A percentile compares a stretch with the other conserved stretches of the same genome.
Evolutionary conservation across 2,113 vertebrate species (phyloP).

Genomic region (Stegastes partitus): DNA sequence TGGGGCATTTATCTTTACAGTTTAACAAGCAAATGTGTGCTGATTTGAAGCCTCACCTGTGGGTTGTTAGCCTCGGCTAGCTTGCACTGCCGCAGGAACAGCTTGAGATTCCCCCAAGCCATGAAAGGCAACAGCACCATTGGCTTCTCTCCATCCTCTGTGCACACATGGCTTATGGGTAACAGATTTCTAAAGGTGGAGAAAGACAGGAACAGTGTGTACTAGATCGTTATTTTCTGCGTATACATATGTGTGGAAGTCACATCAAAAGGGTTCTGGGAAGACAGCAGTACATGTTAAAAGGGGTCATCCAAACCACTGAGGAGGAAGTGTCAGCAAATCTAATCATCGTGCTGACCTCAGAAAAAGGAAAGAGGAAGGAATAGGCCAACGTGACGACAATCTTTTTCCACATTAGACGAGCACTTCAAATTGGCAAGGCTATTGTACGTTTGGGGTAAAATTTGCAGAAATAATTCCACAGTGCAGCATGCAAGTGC

Average conservation of each 20-base stretch:
- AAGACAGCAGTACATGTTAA: background rate
- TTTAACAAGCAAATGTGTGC: conserved; percentile 5
- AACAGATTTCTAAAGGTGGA: conserved; percentile 91
- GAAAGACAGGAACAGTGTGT: background rate
- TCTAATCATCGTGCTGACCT: background rate
- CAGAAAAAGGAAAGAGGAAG: conserved; percentile 40
- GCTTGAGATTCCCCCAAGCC: conserved; percentile 99
- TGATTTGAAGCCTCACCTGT: conserved; percentile 86
- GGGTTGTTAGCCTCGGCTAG: conserved; percentile 99
- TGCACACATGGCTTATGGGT: conserved; percentile 95
- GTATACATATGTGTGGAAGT: background rate
- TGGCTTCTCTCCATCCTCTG: conserved; percentile 97
- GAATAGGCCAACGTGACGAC: background rate
- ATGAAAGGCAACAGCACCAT: conserved; percentile 97
- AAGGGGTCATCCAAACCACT: background rate
- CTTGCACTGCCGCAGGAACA: conserved; percentile 98
- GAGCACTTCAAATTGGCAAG: background rate
- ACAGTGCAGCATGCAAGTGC: too few species aligned
- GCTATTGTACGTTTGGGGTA: background rate
- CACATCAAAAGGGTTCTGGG: background rate
- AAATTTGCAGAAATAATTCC: background rate
- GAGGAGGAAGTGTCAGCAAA: conserved; percentile 28
- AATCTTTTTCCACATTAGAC: background rate
- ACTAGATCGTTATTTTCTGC: background rate
- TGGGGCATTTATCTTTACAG: conserved; percentile 20